phyloP scores from a whole-genome alignment of 2,113 vertebrate genomes.

The Gymnorhina tibicen region DNA sequence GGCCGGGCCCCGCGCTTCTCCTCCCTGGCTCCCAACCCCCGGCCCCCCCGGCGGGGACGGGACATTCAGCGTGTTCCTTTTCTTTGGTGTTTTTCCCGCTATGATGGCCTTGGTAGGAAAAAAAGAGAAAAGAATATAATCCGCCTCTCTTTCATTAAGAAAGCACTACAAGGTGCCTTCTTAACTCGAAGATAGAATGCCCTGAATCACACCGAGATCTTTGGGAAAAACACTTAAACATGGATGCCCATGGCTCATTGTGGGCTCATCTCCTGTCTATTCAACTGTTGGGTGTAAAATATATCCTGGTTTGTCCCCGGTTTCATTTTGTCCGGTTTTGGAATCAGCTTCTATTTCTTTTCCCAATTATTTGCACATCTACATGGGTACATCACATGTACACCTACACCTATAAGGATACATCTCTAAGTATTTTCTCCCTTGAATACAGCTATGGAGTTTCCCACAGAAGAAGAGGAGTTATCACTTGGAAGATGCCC shows the following conservation, averaged over 20 bases:
- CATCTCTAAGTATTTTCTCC: background rate
- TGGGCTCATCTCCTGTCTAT: background rate
- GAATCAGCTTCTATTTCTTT: background rate
- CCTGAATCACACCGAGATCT: no score
- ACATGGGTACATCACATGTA: fast-evolving
- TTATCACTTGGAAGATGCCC: background rate
- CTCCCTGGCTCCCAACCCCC: no score
- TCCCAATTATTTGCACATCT: background rate
- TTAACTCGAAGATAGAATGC: background rate
- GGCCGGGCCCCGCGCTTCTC: background rate
- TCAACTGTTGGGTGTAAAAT: background rate
- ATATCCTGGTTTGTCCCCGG: fast-evolving
- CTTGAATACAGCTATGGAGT: background rate
- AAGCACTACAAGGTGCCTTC: background rate
- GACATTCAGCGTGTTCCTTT: no score
- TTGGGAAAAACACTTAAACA: fast-evolving
- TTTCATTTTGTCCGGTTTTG: fast-evolving
- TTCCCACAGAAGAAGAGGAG: background rate
- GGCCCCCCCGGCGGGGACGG: fast-evolving
- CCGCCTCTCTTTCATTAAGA: background rate
- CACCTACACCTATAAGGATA: fast-evolving
- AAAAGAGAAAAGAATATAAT: background rate
- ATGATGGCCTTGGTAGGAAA: background rate
- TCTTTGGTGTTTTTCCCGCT: background rate
- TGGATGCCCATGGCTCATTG: no score